Evolutionary conservation across 2,888 invertebrate species (phyloP), one percentile per base, ranked within the genome.

Genomic region (Pyrrhosoma nymphula): DNA sequence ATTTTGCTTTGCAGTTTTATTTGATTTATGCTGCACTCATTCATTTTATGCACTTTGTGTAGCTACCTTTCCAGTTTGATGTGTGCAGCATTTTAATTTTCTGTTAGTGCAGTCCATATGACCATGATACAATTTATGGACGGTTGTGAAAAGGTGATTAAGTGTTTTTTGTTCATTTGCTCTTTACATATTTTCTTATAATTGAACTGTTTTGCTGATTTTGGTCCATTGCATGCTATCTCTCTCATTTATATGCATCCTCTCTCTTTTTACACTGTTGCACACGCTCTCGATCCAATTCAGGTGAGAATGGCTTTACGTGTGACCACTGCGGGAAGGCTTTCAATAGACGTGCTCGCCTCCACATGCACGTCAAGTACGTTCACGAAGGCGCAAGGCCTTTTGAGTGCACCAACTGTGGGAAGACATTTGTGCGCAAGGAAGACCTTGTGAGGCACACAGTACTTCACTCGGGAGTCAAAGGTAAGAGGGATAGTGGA

Each of bases 381-480:
- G 97, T 98, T 95, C 98, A 98, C 96, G 98, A 98, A 96, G 98
- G 98, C 39, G 97, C 97, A 0, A 97, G 97, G 95, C 98, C 98
- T 0, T 97, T 97, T 96, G 97, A 97, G 69, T 98, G 98, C 96
- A 96, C 97, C 1, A 96, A 97, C 39, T 98, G 98, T 96, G 96
- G 97, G 0, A 98, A 98, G 96, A 97, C 97, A 0, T 98, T 98
- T 96, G 97, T 97, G 95, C 97, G 98, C 89, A 98, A 98, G 96
- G 98, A 98, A 96, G 98, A 98, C 96, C 96, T 98, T 30, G 97
- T 97, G 16, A 97, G 98, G 56, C 98, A 98, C 96, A 96, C 97
- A 69, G 96, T 97, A 75, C 97, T 97, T 55, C 98, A 98, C 96
- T 97, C 97, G 23, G 98, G 98, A 60, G 97, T 97, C 95, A 98